A percentile compares a stretch with the other conserved stretches of the same genome.
Conservation (phyloP, 2,888 invertebrate species). For the Aplocera efformata region DNA sequence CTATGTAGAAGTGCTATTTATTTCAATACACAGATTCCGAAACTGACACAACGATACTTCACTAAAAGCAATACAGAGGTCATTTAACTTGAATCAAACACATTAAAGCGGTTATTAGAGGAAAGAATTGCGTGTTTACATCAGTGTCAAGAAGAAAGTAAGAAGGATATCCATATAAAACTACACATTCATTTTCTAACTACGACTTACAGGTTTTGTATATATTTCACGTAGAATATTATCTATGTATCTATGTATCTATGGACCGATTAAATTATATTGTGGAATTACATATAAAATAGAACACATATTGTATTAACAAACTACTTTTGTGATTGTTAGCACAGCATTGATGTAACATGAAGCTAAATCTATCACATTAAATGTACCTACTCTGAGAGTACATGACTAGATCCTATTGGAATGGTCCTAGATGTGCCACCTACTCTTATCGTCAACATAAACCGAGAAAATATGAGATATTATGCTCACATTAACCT, state of each 20-base stretch:
- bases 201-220: conserved; percentile 50
- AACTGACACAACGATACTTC: conserved; percentile 47
- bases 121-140: conserved; percentile 53
- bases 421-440: conserved; percentile 49
- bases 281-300: conserved; percentile 31
- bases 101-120: conserved; percentile 64
- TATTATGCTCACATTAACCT: conserved; percentile 52
- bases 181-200: conserved; percentile 69
- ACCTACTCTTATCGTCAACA: conserved; percentile 31
- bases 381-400: conserved; percentile 49
- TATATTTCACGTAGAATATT: conserved; percentile 20
- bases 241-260: conserved; percentile 32
- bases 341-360: conserved; percentile 49
- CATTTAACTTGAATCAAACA: conserved; percentile 52
- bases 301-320: conserved; percentile 44
- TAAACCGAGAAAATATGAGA: conserved; percentile 28
- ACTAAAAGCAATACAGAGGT: conserved; percentile 68
- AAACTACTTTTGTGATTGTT: conserved; percentile 55
- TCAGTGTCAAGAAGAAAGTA: conserved; percentile 48
- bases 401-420: conserved; percentile 65
- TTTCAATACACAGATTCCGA: too few relatives aligned
- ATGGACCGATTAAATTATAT: conserved; percentile 42
- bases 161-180: conserved; percentile 54
- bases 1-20: too few relatives aligned
- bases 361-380: conserved; percentile 58